Percentiles rank a stretch among this genome's conserved stretches.
These are phyloP conservation scores for Agrochola macilenta DNA, from an alignment of 2,888 invertebrate genomes.

Conservation along the genomic window DNA sequence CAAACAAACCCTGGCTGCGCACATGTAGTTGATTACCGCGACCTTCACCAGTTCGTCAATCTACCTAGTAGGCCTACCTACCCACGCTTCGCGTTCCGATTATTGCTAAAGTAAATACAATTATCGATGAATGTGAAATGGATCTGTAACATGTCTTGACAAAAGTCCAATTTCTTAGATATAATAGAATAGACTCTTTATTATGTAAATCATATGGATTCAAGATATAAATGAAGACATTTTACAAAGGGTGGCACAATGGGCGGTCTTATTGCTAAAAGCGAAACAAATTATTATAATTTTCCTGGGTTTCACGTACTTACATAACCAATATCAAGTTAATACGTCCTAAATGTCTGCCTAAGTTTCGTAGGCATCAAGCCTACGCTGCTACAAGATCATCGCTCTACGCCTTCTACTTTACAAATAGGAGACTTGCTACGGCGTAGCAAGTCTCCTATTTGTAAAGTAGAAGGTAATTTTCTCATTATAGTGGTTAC, in stretches of 20 bases:
- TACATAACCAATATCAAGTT: background rate
- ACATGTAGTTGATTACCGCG: background rate
- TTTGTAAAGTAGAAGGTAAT: slow-evolving; percentile 45
- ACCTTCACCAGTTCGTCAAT: background rate
- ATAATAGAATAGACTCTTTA: background rate
- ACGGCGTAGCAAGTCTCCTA: slow-evolving; percentile 49
- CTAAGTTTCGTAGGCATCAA: slow-evolving; percentile 24
- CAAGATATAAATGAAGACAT: background rate
- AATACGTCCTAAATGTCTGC: slow-evolving; percentile 10
- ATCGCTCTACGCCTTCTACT: slow-evolving; percentile 50
- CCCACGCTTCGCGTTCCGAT: too few species aligned
- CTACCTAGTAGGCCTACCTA: too few species aligned
- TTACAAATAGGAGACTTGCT: too few species aligned
- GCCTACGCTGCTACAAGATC: slow-evolving; percentile 52
- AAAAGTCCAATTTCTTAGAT: background rate
- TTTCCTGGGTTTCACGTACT: background rate
- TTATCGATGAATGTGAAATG: too few species aligned
- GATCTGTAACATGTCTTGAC: background rate
- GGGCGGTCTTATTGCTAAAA: background rate
- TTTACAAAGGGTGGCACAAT: background rate
- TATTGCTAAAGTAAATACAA: background rate
- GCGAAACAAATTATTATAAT: too few species aligned
- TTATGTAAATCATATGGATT: background rate
- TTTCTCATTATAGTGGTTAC: slow-evolving; percentile 14
- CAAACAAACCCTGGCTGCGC: rapidly evolving